phyloP scores from a whole-genome alignment of 2,888 invertebrate species.

The Nomada fabriciana region DNA sequence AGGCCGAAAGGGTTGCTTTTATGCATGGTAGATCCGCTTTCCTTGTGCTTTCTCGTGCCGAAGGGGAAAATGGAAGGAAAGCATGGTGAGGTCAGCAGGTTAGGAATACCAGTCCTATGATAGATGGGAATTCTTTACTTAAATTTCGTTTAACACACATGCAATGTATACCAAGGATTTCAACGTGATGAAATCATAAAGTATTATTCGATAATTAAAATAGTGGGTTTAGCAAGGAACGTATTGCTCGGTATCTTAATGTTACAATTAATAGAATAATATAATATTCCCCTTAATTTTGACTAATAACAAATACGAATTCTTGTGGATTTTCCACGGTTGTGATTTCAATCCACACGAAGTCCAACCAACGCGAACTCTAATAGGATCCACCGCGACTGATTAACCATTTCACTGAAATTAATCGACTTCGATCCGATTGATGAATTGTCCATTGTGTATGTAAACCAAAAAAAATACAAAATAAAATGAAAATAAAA shows the following conservation, averaged over 20 bases:
- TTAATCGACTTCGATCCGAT: slow-evolving; percentile 20
- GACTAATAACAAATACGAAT: neutral
- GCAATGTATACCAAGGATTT: neutral
- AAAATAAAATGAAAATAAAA: neutral
- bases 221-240: too few relatives aligned
- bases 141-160: neutral
- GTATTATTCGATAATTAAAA: too few relatives aligned
- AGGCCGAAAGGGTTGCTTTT: neutral
- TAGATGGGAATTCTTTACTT: neutral
- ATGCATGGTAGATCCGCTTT: neutral
- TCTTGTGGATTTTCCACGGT: neutral
- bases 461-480: neutral
- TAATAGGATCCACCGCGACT: slow-evolving; percentile 7
- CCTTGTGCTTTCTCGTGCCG: neutral
- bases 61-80: neutral
- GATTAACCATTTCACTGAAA: slow-evolving; percentile 28
- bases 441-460: slow-evolving; percentile 20
- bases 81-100: neutral
- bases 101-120: neutral
- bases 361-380: neutral
- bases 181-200: neutral
- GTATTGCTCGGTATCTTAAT: too few relatives aligned
- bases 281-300: too few relatives aligned
- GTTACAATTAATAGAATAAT: too few relatives aligned
- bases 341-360: neutral